phyloP scores from a whole-genome alignment of 2,888 invertebrate species.

The Folsomia candida region DNA sequence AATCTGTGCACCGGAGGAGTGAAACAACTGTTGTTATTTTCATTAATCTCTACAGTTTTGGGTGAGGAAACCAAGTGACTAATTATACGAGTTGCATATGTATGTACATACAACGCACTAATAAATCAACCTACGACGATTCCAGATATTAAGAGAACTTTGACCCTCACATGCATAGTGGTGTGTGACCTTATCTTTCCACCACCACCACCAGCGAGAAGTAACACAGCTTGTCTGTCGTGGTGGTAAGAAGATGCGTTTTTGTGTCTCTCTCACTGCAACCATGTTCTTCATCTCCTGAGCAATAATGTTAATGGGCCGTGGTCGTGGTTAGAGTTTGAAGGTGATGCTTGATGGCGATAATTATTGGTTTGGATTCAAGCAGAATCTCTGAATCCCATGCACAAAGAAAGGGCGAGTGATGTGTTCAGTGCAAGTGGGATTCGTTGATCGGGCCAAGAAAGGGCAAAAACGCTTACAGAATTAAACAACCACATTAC shows the following conservation, averaged over 20 bases:
- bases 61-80: too few relatives aligned
- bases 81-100: too few relatives aligned
- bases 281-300: not conserved
- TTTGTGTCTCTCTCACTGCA: not conserved
- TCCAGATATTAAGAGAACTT: not conserved
- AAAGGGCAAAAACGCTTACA: conserved; percentile 4
- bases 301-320: not conserved
- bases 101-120: too few relatives aligned
- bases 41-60: too few relatives aligned
- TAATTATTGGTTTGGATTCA: conserved; percentile 7
- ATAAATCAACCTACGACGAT: too few relatives aligned
- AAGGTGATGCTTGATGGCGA: not conserved
- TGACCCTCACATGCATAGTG: too few relatives aligned
- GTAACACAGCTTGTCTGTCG: not conserved
- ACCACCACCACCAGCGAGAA: not conserved
- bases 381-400: not conserved
- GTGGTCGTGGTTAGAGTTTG: not conserved
- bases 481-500: not conserved
- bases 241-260: not conserved
- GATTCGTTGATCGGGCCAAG: not conserved
- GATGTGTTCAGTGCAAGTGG: not conserved
- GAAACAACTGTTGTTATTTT: too few relatives aligned
- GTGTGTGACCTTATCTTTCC: not conserved
- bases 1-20: too few relatives aligned
- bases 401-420: too few relatives aligned